A percentile compares a stretch with the other conserved stretches of the same genome.
phyloP scores from a whole-genome alignment of 2,888 invertebrate genomes.

The Cosmia trapezina region DNA sequence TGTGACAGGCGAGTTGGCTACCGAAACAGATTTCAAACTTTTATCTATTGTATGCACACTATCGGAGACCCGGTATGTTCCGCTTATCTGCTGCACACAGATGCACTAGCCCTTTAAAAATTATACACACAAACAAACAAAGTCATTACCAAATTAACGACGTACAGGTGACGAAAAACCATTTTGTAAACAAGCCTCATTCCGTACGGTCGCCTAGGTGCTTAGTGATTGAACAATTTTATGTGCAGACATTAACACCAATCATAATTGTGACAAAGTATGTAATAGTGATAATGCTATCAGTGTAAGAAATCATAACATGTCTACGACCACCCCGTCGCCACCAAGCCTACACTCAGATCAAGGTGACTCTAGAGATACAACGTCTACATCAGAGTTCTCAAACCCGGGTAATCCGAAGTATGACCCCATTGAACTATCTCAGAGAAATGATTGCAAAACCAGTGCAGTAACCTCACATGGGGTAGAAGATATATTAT shows the following conservation, averaged over 20 bases:
- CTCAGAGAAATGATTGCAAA: slow-evolving; percentile 73
- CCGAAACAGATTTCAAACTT: slow-evolving; percentile 84
- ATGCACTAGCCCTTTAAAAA: slow-evolving; percentile 76
- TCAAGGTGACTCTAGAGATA: slow-evolving; percentile 78
- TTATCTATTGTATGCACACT: slow-evolving; percentile 84
- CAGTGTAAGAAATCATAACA: slow-evolving; percentile 58
- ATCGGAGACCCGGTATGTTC: slow-evolving; percentile 87
- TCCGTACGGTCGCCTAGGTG: slow-evolving; percentile 81
- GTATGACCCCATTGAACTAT: slow-evolving; percentile 65
- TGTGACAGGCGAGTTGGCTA: slow-evolving; percentile 85
- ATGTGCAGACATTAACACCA: slow-evolving; percentile 55
- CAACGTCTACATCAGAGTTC: slow-evolving; percentile 77
- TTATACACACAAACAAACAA: slow-evolving; percentile 83
- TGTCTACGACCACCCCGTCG: slow-evolving; percentile 80
- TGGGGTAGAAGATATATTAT: slow-evolving; percentile 84
- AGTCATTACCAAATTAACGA: slow-evolving; percentile 89
- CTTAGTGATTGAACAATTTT: slow-evolving; percentile 68
- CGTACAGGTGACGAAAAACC: slow-evolving; percentile 87
- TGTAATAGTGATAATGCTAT: slow-evolving; percentile 39
- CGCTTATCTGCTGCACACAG: slow-evolving; percentile 86
- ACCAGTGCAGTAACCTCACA: slow-evolving; percentile 78
- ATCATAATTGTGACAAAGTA: slow-evolving; percentile 23
- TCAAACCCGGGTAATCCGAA: slow-evolving; percentile 70
- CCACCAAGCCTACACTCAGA: slow-evolving; percentile 80
- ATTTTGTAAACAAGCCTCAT: slow-evolving; percentile 88